Percentiles rank a stretch among this genome's conserved stretches.
These are phyloP conservation scores for Brachionus paranguensis DNA, from an alignment of 1,140 invertebrate genomes.

Conservation along the genomic window DNA sequence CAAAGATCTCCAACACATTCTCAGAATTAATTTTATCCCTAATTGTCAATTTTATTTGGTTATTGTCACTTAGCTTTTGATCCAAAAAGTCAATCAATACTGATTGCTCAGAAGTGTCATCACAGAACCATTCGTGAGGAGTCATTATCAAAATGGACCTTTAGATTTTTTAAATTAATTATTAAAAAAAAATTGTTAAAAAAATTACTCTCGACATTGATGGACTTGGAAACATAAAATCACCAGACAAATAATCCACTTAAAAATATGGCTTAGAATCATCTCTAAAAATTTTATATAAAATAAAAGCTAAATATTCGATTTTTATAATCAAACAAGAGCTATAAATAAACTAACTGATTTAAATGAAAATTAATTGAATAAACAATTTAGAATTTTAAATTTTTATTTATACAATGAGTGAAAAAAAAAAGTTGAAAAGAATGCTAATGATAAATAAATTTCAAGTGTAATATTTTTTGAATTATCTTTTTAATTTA, in stretches of 20 bases:
- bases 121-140: slow-evolving; percentile 11
- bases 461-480: background rate
- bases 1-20: background rate
- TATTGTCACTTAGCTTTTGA: background rate
- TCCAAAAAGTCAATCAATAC: background rate
- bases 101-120: background rate
- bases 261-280: background rate
- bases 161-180: background rate
- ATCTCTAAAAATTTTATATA: background rate
- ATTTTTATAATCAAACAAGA: background rate
- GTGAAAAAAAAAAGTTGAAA: no score
- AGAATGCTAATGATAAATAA: background rate
- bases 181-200: background rate
- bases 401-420: background rate
- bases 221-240: background rate
- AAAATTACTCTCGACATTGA: background rate
- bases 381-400: background rate
- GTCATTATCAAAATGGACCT: background rate
- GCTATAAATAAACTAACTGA: background rate
- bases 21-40: background rate
- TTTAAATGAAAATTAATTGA: background rate
- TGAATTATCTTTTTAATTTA: background rate
- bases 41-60: background rate
- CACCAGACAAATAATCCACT: background rate
- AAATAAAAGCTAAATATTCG: background rate